phyloP scores from a whole-genome alignment of 1,140 invertebrate genomes.

The Drosophila kikkawai region DNA sequence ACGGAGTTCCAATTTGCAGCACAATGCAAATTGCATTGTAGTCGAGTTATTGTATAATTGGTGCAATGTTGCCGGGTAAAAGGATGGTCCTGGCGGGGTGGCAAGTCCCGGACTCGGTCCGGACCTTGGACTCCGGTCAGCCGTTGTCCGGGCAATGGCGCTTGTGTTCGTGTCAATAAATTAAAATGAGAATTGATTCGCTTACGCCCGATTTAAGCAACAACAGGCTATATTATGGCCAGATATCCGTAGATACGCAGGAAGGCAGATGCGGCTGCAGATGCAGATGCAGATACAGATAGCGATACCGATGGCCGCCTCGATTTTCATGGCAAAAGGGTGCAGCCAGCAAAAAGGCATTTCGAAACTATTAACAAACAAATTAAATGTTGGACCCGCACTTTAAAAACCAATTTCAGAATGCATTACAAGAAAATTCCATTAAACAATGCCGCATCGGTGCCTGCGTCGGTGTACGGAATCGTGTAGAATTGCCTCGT shows the following conservation, averaged over 20 bases:
- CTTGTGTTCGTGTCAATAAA: conserved; percentile 80
- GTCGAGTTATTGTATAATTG: conserved; percentile 83
- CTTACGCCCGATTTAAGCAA: conserved; percentile 83
- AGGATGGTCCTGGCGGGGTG: conserved; percentile 9
- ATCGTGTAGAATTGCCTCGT: conserved; percentile 22
- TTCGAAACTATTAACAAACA: conserved; percentile 84
- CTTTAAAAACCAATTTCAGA: conserved; percentile 83
- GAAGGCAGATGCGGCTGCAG: conserved; percentile 24
- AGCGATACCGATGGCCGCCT: conserved; percentile 8
- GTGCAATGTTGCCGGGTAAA: conserved; percentile 59
- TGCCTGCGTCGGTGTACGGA: conserved; percentile 3
- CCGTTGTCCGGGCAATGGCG: conserved; percentile 35
- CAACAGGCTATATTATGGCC: conserved; percentile 76
- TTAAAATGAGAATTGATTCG: conserved; percentile 84
- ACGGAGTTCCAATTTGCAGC: conserved; percentile 76
- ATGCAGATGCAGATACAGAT: conserved; percentile 18
- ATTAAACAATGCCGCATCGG: conserved; percentile 73
- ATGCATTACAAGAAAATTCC: conserved; percentile 84
- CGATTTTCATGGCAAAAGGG: conserved; percentile 25
- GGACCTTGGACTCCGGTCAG: conserved; percentile 7
- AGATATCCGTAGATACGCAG: conserved; percentile 61
- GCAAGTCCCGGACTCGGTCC: conserved; percentile 13
- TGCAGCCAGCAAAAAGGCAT: conserved; percentile 60
- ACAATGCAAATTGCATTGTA: conserved; percentile 82
- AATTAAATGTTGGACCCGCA: conserved; percentile 83